Percentiles rank a stretch among this genome's conserved stretches.
phyloP scores from a whole-genome alignment of 2,888 invertebrate species.

The Pardosa pseudoannulata region DNA sequence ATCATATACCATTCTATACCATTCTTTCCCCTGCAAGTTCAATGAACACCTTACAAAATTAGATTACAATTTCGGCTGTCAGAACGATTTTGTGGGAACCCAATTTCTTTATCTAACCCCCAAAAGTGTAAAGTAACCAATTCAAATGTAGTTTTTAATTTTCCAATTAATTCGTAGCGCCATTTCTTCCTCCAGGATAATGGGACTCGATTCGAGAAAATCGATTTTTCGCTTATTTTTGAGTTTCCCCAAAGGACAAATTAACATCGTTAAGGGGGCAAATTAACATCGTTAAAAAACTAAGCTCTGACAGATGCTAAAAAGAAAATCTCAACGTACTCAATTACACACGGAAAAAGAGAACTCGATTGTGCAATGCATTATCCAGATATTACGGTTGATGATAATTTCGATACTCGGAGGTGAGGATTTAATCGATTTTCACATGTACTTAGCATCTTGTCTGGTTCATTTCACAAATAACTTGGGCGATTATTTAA shows the following conservation, averaged over 20 bases:
- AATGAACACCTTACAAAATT: too few species aligned
- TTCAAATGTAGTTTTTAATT: not conserved
- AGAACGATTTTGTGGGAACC: too few species aligned
- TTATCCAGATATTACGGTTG: not conserved
- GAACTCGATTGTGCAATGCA: not conserved
- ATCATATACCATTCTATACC: too few species aligned
- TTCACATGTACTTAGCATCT: too few species aligned
- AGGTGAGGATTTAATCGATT: too few species aligned
- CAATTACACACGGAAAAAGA: too few species aligned
- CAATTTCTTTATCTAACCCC: too few species aligned
- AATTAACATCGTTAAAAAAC: slow-evolving; percentile 14
- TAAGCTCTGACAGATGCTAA: not conserved
- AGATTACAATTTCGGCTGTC: too few species aligned
- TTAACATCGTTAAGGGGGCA: slow-evolving; percentile 7
- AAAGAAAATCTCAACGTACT: too few species aligned
- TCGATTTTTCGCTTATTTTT: not conserved
- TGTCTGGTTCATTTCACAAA: too few species aligned
- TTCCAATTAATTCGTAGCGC: not conserved
- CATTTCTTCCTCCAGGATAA: not conserved
- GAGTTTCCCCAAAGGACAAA: not conserved
- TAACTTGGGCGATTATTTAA: too few species aligned
- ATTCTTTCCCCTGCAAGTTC: too few species aligned
- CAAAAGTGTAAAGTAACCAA: not conserved
- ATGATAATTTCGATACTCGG: not conserved
- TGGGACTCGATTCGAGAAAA: not conserved